Evolutionary conservation across 1,140 invertebrate genomes (phyloP).

Genomic region (Subanguina moxae): DNA sequence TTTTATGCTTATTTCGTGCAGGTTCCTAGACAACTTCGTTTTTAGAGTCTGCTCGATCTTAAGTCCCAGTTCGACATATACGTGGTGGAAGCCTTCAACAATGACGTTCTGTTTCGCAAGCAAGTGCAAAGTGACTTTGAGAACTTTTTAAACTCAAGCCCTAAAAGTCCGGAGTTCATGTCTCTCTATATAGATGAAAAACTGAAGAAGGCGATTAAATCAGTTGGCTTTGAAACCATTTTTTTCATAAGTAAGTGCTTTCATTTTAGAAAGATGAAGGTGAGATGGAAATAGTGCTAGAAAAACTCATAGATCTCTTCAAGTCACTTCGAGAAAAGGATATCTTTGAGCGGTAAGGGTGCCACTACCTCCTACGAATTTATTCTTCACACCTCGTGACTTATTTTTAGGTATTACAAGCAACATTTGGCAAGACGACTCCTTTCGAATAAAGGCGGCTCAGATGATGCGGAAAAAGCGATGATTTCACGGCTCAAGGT

Average conservation of each 20-base stretch:
- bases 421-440: constrained; percentile 95
- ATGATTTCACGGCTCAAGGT: constrained; percentile 99
- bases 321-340: constrained; percentile 97
- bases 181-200: constrained; percentile 99
- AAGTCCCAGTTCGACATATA: constrained; percentile 98
- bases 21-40: constrained; percentile 31
- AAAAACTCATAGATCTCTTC: constrained; percentile 99
- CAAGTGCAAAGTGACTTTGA: constrained; percentile 97
- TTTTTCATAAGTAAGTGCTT: constrained; percentile 59
- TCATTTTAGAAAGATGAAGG: constrained; percentile 85
- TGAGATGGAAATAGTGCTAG: constrained; percentile 91
- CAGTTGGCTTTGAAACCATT: constrained; percentile 65
- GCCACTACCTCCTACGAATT: neutral
- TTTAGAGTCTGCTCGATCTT: constrained; percentile 84
- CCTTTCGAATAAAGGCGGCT: constrained; percentile 92
- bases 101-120: constrained; percentile 76
- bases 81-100: constrained; percentile 88
- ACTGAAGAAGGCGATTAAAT: constrained; percentile 96
- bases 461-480: constrained; percentile 97
- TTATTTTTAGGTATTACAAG: constrained; percentile 70
- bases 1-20: neutral
- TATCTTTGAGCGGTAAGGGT: constrained; percentile 94
- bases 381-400: neutral
- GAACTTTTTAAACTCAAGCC: constrained; percentile 93
- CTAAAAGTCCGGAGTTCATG: constrained; percentile 94